Conservation (phyloP, 92 coral and sea anemone species). For the Phymanthus crucifer region DNA sequence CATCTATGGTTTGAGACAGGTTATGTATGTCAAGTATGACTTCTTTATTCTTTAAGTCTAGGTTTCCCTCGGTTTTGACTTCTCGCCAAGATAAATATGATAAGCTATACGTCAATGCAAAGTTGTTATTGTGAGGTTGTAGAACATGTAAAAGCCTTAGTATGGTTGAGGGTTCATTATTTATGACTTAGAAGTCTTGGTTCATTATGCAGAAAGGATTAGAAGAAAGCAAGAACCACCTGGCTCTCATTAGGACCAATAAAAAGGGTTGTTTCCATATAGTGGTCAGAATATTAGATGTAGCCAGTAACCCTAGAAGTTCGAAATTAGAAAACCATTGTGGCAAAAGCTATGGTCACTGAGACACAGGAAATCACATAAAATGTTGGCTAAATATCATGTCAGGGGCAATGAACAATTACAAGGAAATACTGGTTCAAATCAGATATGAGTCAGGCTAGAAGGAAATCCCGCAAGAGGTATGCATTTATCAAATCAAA, state of each 20-base stretch:
- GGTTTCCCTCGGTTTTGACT: neutral
- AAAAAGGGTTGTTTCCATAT: neutral
- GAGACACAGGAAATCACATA: conserved; percentile 1
- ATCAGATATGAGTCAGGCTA: conserved; percentile 50
- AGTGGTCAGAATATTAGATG: conserved; percentile 1
- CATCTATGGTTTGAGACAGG: neutral
- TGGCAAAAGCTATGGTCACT: neutral
- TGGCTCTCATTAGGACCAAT: neutral
- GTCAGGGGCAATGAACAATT: conserved; percentile 10
- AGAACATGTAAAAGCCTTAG: neutral
- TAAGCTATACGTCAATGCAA: neutral
- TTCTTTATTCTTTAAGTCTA: neutral
- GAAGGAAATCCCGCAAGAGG: conserved; percentile 48
- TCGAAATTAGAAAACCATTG: conserved; percentile 16
- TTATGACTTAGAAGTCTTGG: conserved; percentile 10
- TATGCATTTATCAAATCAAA: conserved; percentile 56
- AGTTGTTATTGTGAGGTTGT: neutral
- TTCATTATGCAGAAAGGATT: conserved; percentile 5
- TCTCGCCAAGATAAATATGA: neutral
- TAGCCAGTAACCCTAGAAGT: neutral
- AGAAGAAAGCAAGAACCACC: neutral
- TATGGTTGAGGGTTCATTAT: neutral
- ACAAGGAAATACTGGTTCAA: neutral
- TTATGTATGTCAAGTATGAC: neutral
- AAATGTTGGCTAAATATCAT: conserved; percentile 7